Conservation (phyloP, 2,113 vertebrate genomes). For the Morone saxatilis region DNA sequence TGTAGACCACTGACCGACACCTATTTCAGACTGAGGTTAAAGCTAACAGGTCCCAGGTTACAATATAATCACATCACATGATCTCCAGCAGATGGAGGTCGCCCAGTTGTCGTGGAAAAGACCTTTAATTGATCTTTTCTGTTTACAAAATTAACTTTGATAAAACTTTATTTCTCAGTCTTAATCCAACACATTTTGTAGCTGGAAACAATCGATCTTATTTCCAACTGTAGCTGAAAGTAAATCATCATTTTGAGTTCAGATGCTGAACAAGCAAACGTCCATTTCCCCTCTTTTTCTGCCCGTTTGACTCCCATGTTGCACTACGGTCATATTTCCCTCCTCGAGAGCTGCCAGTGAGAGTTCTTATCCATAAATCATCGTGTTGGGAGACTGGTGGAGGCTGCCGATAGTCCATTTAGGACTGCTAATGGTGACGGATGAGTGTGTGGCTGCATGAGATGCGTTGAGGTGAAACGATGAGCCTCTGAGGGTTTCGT, state of each 20-base stretch:
- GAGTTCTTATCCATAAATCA: constrained; percentile 57
- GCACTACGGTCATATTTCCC: constrained; percentile 29
- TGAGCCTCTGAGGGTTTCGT: constrained; percentile 33
- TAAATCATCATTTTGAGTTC: neutral
- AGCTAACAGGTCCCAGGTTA: too few relatives aligned
- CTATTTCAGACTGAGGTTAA: too few relatives aligned
- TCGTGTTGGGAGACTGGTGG: constrained; percentile 14
- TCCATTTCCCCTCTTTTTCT: constrained; percentile 6
- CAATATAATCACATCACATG: too few relatives aligned
- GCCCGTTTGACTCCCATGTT: constrained; percentile 31
- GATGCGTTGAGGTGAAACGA: constrained; percentile 24
- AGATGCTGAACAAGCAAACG: neutral
- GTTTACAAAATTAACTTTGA: too few relatives aligned
- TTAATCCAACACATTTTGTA: neutral
- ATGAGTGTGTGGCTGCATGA: constrained; percentile 42
- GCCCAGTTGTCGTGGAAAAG: too few relatives aligned
- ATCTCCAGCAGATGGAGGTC: too few relatives aligned
- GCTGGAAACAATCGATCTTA: too few relatives aligned
- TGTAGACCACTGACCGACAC: too few relatives aligned
- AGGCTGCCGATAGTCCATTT: constrained; percentile 54
- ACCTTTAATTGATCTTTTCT: too few relatives aligned
- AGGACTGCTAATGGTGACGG: constrained; percentile 53
- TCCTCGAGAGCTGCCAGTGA: constrained; percentile 26
- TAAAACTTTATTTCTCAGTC: neutral
- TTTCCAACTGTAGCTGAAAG: too few relatives aligned